Base-by-base conservation (phyloP, 2,113 vertebrate species). In the Leiothrix lutea region DNA sequence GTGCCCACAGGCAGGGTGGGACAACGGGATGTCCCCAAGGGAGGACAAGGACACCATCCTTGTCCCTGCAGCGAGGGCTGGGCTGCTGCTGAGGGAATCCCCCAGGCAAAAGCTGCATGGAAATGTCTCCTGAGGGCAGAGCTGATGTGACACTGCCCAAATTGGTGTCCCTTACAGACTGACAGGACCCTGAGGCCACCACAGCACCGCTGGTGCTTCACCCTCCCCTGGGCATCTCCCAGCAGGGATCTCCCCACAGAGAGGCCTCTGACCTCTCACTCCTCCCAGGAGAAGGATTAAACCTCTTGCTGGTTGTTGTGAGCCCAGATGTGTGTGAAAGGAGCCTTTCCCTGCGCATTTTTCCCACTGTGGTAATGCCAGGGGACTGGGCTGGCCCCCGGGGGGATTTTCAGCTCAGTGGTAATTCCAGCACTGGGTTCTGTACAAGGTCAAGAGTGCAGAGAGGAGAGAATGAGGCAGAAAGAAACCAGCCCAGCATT, bases 281-380 rank as follows among this genome's bases (percentile, higher is more conserved):
- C 6, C 8, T 16, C 48, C 13, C 40, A 77, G 36, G 19, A 54
- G 1, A 3, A 18, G 38, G 4, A 20, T 33, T 18, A 7, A 73
- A 14, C 8, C 45, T 66, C 36, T 10, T 8, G 7, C 15, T 25
- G 31, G 25, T 6, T 4, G 1, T 18, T 17, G 26, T 14, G 57
- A 88, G 62, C 33, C 35, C 51, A 2, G 1, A 5, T 0, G 3
- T 1, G 22, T 3, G 29, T 13, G 54, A 7, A 15, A 17, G 3
- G 57, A 90, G 24, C 29, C 29, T 66, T 75, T 44, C 42, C 35
- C 62, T 26, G 5, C 47, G 7, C 35, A 0, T 4, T 20, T n/a
- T 6, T 17, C 48, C 80, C 13, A 4, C 0, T 0, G 23, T 26
- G 36, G 19, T 16, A 24, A 1, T 24, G 14, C 36, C 33, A 26